Evolutionary conservation across 1,140 invertebrate species (phyloP), one percentile per base, ranked within the genome.

Genomic region (Diabrotica virgifera): DNA sequence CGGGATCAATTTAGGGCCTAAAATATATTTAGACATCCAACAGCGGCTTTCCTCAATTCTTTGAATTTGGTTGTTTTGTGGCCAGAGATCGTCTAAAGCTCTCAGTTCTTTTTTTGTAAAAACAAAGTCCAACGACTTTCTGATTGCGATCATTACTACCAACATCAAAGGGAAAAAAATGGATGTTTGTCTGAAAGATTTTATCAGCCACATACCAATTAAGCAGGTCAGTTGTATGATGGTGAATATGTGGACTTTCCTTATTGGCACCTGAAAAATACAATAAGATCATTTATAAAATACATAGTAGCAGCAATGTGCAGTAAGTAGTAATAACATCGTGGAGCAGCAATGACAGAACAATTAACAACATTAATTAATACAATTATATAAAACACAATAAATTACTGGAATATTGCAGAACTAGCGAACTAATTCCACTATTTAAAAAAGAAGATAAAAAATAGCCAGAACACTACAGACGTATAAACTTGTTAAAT

Each of bases 91-190:
- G 78, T 99, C 97, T 59, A 99, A 81, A 75, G 98, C 97, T 79
- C 97, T 97, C 65, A 99, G 78, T 79, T 99, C 97, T 51, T 93
- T 83, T 71, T 94, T 89, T 0, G 94, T 93, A 76, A 99, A 99
- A 8, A 97, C 77, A 56, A 92, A 87, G 77, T 99, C 97, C 75
- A 99, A 80, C 1, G 87, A 84, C 82, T 98, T 99, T 36, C 97
- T 85, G 62, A 99, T 93, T 4, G 93, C 95, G 76, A 99, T 97
- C 90, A 98, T 98, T 8, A 98, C 95, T 11, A 99, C 92, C 71
- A 99, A 84, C 97, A 99, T 99, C 60, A 99, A 81, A n/a, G 97
- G 97, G 82, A 99, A 99, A 7, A 95, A 81, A 68, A 99, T 99
- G 2, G 96, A 98, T 9, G 96, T 98, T 38, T 82, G 79, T 59